phyloP scores from a whole-genome alignment of 2,888 invertebrate genomes.

The Pristionchus maxplancki region DNA sequence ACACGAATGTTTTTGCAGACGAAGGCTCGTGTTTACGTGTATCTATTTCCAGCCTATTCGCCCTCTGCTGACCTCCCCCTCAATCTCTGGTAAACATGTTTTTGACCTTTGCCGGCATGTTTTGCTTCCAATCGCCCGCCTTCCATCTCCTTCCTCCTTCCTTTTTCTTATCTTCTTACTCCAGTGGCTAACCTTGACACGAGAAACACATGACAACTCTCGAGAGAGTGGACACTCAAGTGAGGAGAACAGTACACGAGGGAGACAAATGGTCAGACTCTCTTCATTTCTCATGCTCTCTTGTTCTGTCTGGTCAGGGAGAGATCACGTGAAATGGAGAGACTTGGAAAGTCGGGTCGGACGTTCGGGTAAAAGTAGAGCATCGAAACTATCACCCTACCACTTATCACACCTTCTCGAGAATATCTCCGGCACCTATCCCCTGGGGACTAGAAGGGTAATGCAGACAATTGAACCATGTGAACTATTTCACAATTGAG shows the following conservation, averaged over 20 bases:
- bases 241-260: conserved; percentile 18
- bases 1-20: neutral
- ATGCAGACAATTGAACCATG: neutral
- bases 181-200: conserved; percentile 47
- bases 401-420: neutral
- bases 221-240: neutral
- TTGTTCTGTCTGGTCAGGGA: no score
- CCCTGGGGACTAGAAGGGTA: neutral
- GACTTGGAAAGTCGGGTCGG: neutral
- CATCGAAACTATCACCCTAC: neutral
- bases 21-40: neutral
- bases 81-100: conserved; percentile 47
- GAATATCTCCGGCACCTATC: no score
- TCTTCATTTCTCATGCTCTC: no score
- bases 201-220: conserved; percentile 41
- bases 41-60: neutral
- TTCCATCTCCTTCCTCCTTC: neutral
- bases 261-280: no score
- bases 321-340: neutral
- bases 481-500: neutral
- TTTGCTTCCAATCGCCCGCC: conserved; percentile 17
- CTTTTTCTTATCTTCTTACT: conserved; percentile 35
- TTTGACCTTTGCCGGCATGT: conserved; percentile 21
- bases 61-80: conserved; percentile 2
- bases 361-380: neutral